These are phyloP conservation scores for Epizoanthus scotinus DNA, from an alignment of 92 coral and sea anemone species.

Conservation along the genomic window DNA sequence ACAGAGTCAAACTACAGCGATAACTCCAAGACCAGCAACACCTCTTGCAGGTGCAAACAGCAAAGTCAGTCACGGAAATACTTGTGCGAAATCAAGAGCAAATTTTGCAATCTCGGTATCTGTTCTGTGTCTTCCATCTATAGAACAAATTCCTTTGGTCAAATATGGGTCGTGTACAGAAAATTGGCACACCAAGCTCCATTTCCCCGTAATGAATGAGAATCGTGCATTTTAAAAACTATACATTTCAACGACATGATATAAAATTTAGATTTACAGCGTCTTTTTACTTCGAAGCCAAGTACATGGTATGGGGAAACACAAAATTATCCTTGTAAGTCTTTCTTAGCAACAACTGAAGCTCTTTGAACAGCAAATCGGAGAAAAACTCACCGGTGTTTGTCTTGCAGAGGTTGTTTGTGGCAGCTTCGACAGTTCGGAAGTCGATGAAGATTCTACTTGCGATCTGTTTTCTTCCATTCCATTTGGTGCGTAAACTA, in stretches of 20 bases:
- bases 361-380: background rate
- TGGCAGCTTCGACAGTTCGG: background rate
- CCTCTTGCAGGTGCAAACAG: no score
- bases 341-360: background rate
- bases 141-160: no score
- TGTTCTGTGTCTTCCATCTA: no score
- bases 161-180: no score
- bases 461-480: background rate
- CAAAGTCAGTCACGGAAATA: no score
- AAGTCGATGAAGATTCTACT: background rate
- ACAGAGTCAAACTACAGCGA: no score
- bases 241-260: background rate
- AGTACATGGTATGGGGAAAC: background rate
- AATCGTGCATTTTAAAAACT: background rate
- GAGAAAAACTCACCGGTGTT: conserved; percentile 21
- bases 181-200: no score
- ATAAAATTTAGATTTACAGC: background rate
- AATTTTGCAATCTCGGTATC: no score
- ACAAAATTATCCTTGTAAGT: background rate
- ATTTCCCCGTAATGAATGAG: no score
- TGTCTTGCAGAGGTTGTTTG: conserved; percentile 14
- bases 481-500: conserved; percentile 27
- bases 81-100: no score
- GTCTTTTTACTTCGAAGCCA: no score
- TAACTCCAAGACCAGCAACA: no score